These are phyloP conservation scores for Panzeria rudis DNA, from an alignment of 2,888 invertebrate genomes.

Conservation along the genomic window DNA sequence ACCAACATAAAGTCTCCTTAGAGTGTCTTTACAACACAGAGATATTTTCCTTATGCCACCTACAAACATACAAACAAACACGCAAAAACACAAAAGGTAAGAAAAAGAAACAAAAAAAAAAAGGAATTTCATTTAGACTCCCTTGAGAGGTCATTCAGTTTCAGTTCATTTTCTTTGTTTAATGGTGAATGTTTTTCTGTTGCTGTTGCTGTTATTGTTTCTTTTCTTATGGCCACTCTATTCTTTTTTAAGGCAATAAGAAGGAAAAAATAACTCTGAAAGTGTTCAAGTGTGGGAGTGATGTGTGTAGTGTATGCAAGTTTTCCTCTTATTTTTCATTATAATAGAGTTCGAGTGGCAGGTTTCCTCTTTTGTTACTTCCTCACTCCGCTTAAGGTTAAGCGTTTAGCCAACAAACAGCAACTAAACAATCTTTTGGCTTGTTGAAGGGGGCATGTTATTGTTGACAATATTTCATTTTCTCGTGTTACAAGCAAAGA, in stretches of 20 bases:
- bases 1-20: constrained; percentile 28
- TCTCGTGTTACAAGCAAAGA: constrained; percentile 16
- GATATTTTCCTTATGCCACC: constrained; percentile 10
- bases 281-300: constrained; percentile 16
- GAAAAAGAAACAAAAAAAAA: constrained; percentile 11
- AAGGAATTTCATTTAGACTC: constrained; percentile 56
- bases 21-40: constrained; percentile 31
- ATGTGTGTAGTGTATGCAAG: not conserved
- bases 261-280: constrained; percentile 1
- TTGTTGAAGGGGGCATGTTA: constrained; percentile 42
- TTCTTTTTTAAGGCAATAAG: not conserved
- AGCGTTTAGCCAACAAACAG: constrained; percentile 26
- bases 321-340: constrained; percentile 30
- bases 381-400: constrained; percentile 45
- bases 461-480: constrained; percentile 51
- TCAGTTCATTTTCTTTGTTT: constrained; percentile 66
- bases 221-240: constrained; percentile 1
- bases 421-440: constrained; percentile 8
- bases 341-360: constrained; percentile 33
- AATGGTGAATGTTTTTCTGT: constrained; percentile 14
- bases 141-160: constrained; percentile 65
- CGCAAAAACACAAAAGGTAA: not conserved
- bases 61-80: not conserved
- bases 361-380: not conserved
- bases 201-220: not conserved